Base-by-base conservation (phyloP, 2,797 vertebrate genomes). In the Takifugu rubripes region DNA sequence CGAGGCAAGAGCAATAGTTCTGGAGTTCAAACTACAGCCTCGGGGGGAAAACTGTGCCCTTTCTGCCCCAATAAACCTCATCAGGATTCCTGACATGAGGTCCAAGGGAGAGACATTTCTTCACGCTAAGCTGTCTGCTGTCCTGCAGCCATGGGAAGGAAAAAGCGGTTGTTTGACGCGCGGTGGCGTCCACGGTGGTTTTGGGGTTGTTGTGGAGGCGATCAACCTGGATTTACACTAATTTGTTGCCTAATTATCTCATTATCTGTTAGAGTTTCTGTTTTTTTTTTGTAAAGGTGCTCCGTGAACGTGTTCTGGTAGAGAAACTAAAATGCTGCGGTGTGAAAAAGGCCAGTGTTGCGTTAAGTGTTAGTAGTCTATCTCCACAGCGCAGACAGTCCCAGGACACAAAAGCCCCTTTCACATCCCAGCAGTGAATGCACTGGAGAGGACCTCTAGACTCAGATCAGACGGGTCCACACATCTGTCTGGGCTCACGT, bases 1-100 rank as follows among this genome's bases (percentile, higher is more conserved):
- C 68, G 63, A 81, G 73, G 83, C 82, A 72, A 77, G 65, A 77
- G 78, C 70, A 82, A 81, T 81, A 79, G 84, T 72, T 85, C 54
- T 77, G 59, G 64, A 81, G 79, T 75, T 84, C 5, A 78, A 84
- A 80, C 84, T 83, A 62, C 78, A 80, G 84, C 87, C 84, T 81
- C 75, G 65, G 82, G 87, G 87, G 89, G 87, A 89, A 84, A 85
- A 92, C 84, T 72, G 86, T 90, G 88, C 88, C 88, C 91, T 93
- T 96, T 97, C 94, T 95, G 94, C 94, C 93, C 94, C 93, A 96
- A 92, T 95, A 96, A 93, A 89, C 78, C 91, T 92, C 90, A 93
- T 93, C 88, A 88, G 90, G 89, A 90, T 89, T 89, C 89, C 85
- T 90, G 90, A 87, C 89, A 68, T 82, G 79, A 87, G 66, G 68